These are phyloP conservation scores for Cheumatopsyche charites DNA, from an alignment of 1,140 invertebrate genomes.

Conservation along the genomic window DNA sequence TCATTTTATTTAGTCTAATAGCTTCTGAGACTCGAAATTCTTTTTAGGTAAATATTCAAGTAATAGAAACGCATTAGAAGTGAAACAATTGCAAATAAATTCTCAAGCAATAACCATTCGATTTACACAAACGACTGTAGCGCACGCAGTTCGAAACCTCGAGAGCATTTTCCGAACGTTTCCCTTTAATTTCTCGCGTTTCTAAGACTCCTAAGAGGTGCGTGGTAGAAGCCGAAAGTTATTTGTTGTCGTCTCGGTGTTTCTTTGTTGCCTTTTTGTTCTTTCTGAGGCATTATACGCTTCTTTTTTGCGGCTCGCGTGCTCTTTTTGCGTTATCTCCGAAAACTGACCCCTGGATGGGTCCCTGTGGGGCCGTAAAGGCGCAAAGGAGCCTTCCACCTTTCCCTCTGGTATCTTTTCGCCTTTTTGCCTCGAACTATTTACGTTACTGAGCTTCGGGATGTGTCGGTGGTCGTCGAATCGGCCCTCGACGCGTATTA, in stretches of 20 bases:
- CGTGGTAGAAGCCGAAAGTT: constrained; percentile 26
- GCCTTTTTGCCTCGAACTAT: neutral
- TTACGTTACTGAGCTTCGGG: no score
- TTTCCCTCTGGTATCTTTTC: neutral
- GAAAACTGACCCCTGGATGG: constrained; percentile 46
- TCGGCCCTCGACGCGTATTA: no score
- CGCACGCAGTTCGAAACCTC: neutral
- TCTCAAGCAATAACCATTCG: no score
- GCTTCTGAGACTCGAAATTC: no score
- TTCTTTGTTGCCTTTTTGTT: neutral
- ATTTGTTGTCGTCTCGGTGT: constrained; percentile 41
- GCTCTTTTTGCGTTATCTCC: constrained; percentile 45
- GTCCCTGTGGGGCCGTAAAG: constrained; percentile 45
- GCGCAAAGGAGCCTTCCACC: constrained; percentile 15
- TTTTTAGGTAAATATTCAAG: no score
- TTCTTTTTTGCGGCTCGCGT: constrained; percentile 36
- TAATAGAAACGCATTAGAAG: no score
- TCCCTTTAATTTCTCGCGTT: constrained; percentile 31
- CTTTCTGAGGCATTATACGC: neutral
- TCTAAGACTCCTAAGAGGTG: neutral
- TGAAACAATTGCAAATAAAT: no score
- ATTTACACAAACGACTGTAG: no score
- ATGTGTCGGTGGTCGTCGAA: no score
- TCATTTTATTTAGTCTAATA: no score
- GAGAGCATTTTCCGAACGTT: neutral